These are phyloP conservation scores for Pipistrellus kuhlii DNA, from an alignment of 2,797 vertebrate genomes.

Conservation along the genomic window DNA sequence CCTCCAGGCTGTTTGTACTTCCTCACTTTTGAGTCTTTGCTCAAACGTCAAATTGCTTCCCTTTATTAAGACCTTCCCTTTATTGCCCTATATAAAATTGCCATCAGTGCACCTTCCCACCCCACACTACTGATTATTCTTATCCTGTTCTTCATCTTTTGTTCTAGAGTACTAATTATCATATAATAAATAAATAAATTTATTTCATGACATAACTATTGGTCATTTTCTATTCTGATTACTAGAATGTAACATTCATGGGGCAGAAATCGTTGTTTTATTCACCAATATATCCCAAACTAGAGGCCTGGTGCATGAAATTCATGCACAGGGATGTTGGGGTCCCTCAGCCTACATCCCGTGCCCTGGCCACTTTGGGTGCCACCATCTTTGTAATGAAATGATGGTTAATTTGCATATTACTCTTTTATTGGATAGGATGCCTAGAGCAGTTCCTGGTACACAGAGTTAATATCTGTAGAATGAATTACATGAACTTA, in stretches of 20 bases:
- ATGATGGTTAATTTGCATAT: too few species aligned
- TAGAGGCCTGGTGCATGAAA: too few species aligned
- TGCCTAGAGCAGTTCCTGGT: background rate
- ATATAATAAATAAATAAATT: conserved; percentile 3
- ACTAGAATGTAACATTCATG: background rate
- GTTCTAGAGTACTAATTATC: background rate
- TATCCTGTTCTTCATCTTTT: background rate
- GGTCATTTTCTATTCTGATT: conserved; percentile 28
- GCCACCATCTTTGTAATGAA: too few species aligned
- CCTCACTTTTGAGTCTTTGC: background rate
- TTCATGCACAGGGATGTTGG: too few species aligned
- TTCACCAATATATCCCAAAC: conserved; percentile 38
- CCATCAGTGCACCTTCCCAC: background rate
- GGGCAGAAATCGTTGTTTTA: background rate
- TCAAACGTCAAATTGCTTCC: background rate
- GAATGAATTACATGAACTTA: conserved; percentile 20
- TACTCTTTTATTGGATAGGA: too few species aligned
- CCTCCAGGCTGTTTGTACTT: background rate
- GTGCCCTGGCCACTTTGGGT: too few species aligned
- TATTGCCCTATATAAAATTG: background rate
- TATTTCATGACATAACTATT: background rate
- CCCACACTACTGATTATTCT: background rate
- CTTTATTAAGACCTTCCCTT: background rate
- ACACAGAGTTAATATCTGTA: background rate
- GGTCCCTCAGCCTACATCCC: too few species aligned